Conservation (phyloP, 2,888 invertebrate species). For the Encarsia formosa region DNA sequence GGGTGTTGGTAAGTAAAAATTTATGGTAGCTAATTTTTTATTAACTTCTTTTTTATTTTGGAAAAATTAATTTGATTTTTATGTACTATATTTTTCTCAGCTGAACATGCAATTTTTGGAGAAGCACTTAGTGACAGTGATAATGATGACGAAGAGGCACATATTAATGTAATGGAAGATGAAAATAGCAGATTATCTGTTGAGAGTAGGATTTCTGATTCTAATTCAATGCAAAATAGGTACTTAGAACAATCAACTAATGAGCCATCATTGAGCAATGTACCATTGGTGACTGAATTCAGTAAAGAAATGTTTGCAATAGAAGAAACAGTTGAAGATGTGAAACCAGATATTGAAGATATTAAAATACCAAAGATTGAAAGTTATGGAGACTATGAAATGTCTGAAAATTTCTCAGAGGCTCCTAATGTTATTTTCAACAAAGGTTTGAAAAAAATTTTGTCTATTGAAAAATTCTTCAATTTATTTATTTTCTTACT, state of each 20-base stretch:
- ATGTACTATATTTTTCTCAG: too few species aligned
- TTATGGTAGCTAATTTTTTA: neutral
- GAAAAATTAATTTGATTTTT: too few species aligned
- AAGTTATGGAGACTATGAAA: conserved; percentile 20
- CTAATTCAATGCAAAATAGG: conserved; percentile 57
- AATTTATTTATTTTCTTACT: too few species aligned
- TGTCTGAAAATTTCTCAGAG: conserved; percentile 20
- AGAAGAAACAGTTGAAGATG: conserved; percentile 31
- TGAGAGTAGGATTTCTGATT: conserved; percentile 71
- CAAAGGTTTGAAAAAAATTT: too few species aligned
- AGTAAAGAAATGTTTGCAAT: conserved; percentile 60
- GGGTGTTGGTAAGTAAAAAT: conserved; percentile 48
- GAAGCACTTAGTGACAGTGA: conserved; percentile 89
- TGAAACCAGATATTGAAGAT: conserved; percentile 36
- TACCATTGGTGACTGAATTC: conserved; percentile 59
- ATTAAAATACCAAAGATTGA: conserved; percentile 27
- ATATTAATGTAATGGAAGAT: conserved; percentile 71
- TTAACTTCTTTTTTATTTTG: too few species aligned
- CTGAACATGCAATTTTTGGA: conserved; percentile 86
- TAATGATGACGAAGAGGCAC: conserved; percentile 70
- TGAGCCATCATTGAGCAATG: conserved; percentile 33
- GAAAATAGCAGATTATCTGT: conserved; percentile 72
- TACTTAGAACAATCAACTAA: conserved; percentile 35
- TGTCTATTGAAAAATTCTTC: too few species aligned
- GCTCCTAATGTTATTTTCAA: conserved; percentile 22